These are phyloP conservation scores for Protonibea diacanthus DNA, from an alignment of 2,797 vertebrate genomes.

Conservation along the genomic window DNA sequence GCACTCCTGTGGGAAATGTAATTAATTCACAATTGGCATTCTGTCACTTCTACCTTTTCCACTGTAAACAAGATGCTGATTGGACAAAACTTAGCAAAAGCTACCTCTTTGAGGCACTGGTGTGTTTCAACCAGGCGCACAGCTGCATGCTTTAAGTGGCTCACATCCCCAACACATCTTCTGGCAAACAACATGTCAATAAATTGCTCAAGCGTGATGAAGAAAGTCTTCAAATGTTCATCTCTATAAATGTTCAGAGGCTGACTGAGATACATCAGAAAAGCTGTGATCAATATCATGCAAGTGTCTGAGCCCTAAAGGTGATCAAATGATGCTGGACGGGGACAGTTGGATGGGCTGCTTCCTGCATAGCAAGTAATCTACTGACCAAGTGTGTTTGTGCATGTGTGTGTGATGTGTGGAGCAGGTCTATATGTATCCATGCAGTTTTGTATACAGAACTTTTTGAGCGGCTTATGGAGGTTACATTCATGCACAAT, in stretches of 20 bases:
- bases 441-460: not conserved
- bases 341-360: constrained; percentile 16
- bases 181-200: constrained; percentile 7
- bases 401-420: not conserved
- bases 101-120: not conserved
- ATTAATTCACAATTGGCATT: constrained; percentile 31
- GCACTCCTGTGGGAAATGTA: not conserved
- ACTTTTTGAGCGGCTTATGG: too few species aligned
- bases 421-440: not conserved
- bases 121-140: constrained; percentile 1
- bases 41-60: constrained; percentile 13
- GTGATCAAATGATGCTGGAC: constrained; percentile 41
- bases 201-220: constrained; percentile 15
- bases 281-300: constrained; percentile 51
- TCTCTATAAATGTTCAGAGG: constrained; percentile 39
- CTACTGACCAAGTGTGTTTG: not conserved
- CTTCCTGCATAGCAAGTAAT: constrained; percentile 34
- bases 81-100: constrained; percentile 1
- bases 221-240: constrained; percentile 28
- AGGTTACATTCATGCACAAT: too few species aligned
- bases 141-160: constrained; percentile 5
- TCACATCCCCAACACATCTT: constrained; percentile 8
- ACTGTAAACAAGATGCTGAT: constrained; percentile 45
- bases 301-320: constrained; percentile 28
- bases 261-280: constrained; percentile 35